phyloP scores from a whole-genome alignment of 2,888 invertebrate species.

The Plutella xylostella region DNA sequence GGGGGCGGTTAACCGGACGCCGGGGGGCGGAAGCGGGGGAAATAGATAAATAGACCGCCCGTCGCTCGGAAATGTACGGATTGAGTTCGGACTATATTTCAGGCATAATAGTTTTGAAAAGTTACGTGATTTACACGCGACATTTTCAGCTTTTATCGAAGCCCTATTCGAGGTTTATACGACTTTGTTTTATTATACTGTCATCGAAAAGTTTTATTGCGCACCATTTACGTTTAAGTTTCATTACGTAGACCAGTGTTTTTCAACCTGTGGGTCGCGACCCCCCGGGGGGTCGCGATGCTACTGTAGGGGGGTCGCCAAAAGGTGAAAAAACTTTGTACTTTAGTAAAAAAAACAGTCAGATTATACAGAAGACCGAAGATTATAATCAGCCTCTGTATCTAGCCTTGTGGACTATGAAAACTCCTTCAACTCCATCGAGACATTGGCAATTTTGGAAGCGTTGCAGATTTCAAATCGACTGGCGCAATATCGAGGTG shows the following conservation, averaged over 20 bases:
- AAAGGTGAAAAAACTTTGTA: too few relatives aligned
- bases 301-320: too few relatives aligned
- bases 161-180: constrained; percentile 36
- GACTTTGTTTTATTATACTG: constrained; percentile 50
- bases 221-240: constrained; percentile 41
- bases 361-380: too few relatives aligned
- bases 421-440: too few relatives aligned
- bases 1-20: constrained; percentile 70
- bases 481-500: too few relatives aligned
- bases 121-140: constrained; percentile 67
- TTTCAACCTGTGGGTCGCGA: not conserved
- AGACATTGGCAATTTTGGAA: too few relatives aligned
- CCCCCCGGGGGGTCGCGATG: too few relatives aligned
- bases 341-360: too few relatives aligned
- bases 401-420: too few relatives aligned
- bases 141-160: constrained; percentile 58
- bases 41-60: constrained; percentile 70
- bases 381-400: too few relatives aligned
- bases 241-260: constrained; percentile 30
- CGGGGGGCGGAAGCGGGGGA: constrained; percentile 68
- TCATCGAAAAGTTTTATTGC: constrained; percentile 51
- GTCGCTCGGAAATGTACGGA: constrained; percentile 69
- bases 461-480: too few relatives aligned
- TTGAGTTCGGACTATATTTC: constrained; percentile 69
- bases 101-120: constrained; percentile 68